These are phyloP conservation scores for Ariolimax columbianus DNA, from an alignment of 2,888 invertebrate genomes.

Conservation along the genomic window DNA sequence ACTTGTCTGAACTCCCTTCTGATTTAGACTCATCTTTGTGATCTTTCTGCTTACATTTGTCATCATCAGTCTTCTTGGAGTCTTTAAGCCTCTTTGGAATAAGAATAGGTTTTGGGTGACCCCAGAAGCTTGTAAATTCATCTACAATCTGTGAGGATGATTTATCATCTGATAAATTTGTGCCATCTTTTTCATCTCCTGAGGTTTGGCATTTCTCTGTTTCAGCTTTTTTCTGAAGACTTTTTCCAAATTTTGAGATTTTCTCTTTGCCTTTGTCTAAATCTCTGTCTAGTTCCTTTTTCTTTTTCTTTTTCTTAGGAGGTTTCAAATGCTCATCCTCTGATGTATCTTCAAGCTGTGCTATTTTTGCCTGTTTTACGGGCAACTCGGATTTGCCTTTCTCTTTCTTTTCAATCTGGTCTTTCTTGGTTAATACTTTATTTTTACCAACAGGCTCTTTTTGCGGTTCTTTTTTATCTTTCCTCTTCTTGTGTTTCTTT, in stretches of 20 bases:
- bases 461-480: slow-evolving; percentile 17
- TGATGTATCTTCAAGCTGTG: slow-evolving; percentile 19
- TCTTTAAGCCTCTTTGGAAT: slow-evolving; percentile 52
- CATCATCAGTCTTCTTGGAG: slow-evolving; percentile 50
- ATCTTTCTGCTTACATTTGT: slow-evolving; percentile 51
- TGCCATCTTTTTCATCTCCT: slow-evolving; percentile 51
- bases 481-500: slow-evolving; percentile 40
- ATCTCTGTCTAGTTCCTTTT: slow-evolving; percentile 43
- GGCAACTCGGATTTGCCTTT: slow-evolving; percentile 24
- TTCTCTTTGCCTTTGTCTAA: slow-evolving; percentile 32
- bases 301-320: slow-evolving; percentile 52
- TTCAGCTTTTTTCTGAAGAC: slow-evolving; percentile 20
- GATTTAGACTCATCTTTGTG: slow-evolving; percentile 48
- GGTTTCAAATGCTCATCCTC: slow-evolving; percentile 28
- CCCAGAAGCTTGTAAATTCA: slow-evolving; percentile 56
- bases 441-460: slow-evolving; percentile 9
- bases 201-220: slow-evolving; percentile 18
- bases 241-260: slow-evolving; percentile 13
- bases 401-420: slow-evolving; percentile 31
- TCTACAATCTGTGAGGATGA: slow-evolving; percentile 50
- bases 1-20: slow-evolving; percentile 35
- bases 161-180: slow-evolving; percentile 38
- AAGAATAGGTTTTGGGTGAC: slow-evolving; percentile 55
- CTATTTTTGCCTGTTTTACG: slow-evolving; percentile 8
- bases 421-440: not conserved